Conservation (phyloP, 2,797 vertebrate genomes). For the Acrossocheilus wenchowensis region DNA sequence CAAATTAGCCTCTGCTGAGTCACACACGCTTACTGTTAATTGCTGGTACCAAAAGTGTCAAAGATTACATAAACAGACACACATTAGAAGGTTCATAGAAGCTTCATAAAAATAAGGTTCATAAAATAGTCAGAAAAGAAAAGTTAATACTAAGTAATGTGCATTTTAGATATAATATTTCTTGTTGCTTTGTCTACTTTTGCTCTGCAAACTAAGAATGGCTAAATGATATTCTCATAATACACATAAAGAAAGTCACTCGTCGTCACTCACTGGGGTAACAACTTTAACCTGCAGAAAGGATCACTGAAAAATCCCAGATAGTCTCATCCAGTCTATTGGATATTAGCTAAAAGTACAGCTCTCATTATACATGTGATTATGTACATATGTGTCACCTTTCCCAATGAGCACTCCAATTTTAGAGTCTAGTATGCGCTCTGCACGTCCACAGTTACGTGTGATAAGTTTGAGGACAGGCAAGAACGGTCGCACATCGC, state of each 20-base stretch:
- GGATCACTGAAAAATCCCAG: background rate
- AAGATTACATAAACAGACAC: background rate
- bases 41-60: background rate
- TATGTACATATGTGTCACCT: slow-evolving; percentile 76
- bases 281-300: slow-evolving; percentile 4
- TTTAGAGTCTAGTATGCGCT: slow-evolving; percentile 93
- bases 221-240: background rate
- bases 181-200: background rate
- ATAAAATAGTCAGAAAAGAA: background rate
- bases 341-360: background rate
- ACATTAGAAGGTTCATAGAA: background rate
- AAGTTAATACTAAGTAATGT: background rate
- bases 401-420: slow-evolving; percentile 97
- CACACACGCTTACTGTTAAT: background rate
- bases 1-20: background rate
- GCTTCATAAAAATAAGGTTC: no score
- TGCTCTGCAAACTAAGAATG: background rate
- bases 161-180: background rate
- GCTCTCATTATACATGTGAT: background rate
- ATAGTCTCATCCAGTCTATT: background rate
- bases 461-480: slow-evolving; percentile 93
- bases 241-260: background rate
- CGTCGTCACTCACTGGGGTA: background rate
- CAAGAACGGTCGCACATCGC: slow-evolving; percentile 95
- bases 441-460: slow-evolving; percentile 91